Evolutionary conservation across 2,888 invertebrate species (phyloP), one percentile per base, ranked within the genome.

Genomic region (Plusia festucae): DNA sequence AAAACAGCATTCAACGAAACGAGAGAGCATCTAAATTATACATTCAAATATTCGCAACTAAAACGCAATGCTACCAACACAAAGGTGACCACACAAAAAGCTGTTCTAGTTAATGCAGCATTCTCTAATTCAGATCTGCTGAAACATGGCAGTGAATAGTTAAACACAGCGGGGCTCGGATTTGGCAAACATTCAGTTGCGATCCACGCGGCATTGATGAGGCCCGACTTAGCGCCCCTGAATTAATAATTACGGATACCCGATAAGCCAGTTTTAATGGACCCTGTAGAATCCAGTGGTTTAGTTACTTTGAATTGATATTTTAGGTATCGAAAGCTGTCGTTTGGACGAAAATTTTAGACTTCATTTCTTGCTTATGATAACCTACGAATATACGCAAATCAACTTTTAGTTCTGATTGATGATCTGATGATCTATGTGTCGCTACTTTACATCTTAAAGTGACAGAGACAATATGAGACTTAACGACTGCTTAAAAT

Each of bases 111-210:
- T 83, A 82, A 85, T 82, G 76, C 78, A 64, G 66, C 83, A 82
- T 84, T 83, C 78, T 80, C 77, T 86, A 79, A 86, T 85, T 83
- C 80, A 70, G 78, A 81, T 77, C 74, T 79, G 83, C 60, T 83
- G 84, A 85, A 88, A 85, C 82, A 81, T 81, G 74, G 68, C 81
- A 73, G 78, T 88, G 85, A 87, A 89, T 89, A 88, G 79, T 86
- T 88, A 85, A 88, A 80, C 81, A 78, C 71, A 67, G 69, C 73
- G 69, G 74, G n/a, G 71, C 78, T 76, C 76, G 77, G 82, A 86
- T 88, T 87, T 85, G 84, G 86, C 86, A 85, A 85, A 82, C 79
- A 79, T 82, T 86, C 82, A 75, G 76, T 63, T n/a, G 60, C 58
- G 64, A 71, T 76, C 68, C 65, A 64, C 65, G 63, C 62, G 60